Percentiles rank a stretch among this genome's conserved stretches.
Conservation (phyloP, 2,888 invertebrate genomes). For the Cryptus armator region DNA sequence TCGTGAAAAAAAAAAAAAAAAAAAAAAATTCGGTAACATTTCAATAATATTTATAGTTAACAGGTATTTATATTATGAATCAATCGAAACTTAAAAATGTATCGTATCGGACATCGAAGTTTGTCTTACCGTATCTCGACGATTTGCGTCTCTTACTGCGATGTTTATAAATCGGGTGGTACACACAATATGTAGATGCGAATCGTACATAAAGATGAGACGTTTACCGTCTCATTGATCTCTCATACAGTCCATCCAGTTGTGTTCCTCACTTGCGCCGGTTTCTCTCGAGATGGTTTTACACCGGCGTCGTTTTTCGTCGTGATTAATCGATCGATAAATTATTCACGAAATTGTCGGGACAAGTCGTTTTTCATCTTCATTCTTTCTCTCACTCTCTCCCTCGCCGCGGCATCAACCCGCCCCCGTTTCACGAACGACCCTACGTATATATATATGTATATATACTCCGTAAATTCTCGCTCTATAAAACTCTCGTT, state of each 20-base stretch:
- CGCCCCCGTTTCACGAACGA: not conserved
- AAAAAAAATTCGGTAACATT: too few relatives aligned
- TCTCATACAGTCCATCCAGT: not conserved
- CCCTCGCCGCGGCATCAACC: not conserved
- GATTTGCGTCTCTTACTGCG: not conserved
- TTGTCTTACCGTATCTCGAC: not conserved
- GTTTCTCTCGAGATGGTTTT: not conserved
- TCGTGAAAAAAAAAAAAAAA: too few relatives aligned
- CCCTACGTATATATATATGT: not conserved
- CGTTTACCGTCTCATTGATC: not conserved
- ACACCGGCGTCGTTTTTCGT: not conserved
- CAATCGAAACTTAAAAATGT: too few relatives aligned
- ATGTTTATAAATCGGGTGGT: not conserved
- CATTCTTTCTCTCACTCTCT: not conserved
- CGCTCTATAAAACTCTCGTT: slow-evolving; percentile 26
- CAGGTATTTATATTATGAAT: too few relatives aligned
- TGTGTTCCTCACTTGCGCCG: not conserved
- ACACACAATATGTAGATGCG: slow-evolving; percentile 3
- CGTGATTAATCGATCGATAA: slow-evolving; percentile 53
- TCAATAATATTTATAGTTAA: too few relatives aligned
- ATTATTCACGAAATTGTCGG: slow-evolving; percentile 42
- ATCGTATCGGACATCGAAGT: too few relatives aligned
- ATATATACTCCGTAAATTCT: slow-evolving; percentile 25
- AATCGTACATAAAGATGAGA: slow-evolving; percentile 1
- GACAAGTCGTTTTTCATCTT: not conserved